These are phyloP conservation scores for Emberiza fucata DNA, from an alignment of 2,113 vertebrate genomes.

Conservation along the genomic window DNA sequence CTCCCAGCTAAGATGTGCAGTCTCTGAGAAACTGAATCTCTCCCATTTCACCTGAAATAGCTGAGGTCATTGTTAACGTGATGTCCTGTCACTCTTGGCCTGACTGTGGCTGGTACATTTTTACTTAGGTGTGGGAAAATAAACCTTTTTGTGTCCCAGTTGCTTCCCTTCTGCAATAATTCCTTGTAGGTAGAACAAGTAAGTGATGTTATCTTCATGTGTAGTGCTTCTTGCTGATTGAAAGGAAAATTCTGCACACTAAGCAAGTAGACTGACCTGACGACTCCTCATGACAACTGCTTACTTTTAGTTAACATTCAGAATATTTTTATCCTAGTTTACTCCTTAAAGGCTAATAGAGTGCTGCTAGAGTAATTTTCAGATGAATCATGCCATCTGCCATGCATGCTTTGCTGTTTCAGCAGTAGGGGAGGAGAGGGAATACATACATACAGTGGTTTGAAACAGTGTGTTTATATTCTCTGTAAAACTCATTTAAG, in stretches of 20 bases:
- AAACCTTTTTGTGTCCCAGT: background rate
- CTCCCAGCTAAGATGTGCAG: background rate
- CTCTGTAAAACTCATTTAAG: background rate
- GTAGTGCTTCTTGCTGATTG: background rate
- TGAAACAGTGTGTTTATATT: background rate
- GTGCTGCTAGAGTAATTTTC: conserved; percentile 56
- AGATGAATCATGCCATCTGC: conserved; percentile 64
- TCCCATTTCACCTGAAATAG: background rate
- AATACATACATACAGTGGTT: background rate
- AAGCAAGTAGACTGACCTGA: conserved; percentile 40
- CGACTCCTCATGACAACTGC: background rate
- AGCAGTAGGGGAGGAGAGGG: background rate
- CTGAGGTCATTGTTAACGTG: fast-evolving
- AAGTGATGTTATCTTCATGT: background rate
- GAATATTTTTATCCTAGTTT: conserved; percentile 55
- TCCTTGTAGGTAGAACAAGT: background rate
- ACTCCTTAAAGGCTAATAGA: conserved; percentile 61
- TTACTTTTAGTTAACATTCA: conserved; percentile 39
- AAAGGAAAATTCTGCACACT: conserved; percentile 26
- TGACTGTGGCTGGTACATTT: background rate
- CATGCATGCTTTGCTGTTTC: conserved; percentile 41
- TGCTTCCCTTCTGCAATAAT: background rate
- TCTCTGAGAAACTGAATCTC: background rate
- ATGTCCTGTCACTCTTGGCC: background rate
- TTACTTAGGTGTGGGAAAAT: background rate